Conservation (phyloP, 2,797 vertebrate species). For the Periophthalmus magnuspinnatus region DNA sequence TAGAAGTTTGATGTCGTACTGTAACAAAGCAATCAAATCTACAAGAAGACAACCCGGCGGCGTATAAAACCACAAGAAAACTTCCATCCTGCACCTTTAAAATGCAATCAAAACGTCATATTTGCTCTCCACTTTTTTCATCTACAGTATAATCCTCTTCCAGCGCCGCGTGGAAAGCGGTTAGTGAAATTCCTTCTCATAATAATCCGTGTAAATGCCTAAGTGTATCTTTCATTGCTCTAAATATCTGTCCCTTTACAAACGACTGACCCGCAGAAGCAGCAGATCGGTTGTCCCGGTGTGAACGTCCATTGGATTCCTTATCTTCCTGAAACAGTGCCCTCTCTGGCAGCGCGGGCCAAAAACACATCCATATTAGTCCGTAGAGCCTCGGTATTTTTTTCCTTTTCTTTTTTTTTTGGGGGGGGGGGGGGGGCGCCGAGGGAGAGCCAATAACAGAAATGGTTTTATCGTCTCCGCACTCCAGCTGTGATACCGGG, state of each 20-base stretch:
- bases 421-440: no score
- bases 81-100: no score
- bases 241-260: constrained; percentile 66
- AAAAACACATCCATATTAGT: constrained; percentile 66
- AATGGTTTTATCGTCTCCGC: constrained; percentile 67
- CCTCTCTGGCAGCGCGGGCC: constrained; percentile 59
- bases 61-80: no score
- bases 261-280: constrained; percentile 59
- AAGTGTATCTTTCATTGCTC: no score
- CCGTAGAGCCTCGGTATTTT: constrained; percentile 57
- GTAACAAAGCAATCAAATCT: no score
- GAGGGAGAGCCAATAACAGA: constrained; percentile 38
- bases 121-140: no score
- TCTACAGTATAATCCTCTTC: no score
- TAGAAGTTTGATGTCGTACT: no score
- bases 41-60: no score
- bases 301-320: constrained; percentile 61
- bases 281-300: constrained; percentile 70
- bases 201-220: constrained; percentile 2
- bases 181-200: neutral
- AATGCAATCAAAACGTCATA: no score
- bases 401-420: no score
- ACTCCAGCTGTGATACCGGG: constrained; percentile 68
- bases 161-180: no score
- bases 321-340: constrained; percentile 75